Evolutionary conservation across 2,888 invertebrate genomes (phyloP).

Genomic region (Sarcophaga carnaria): DNA sequence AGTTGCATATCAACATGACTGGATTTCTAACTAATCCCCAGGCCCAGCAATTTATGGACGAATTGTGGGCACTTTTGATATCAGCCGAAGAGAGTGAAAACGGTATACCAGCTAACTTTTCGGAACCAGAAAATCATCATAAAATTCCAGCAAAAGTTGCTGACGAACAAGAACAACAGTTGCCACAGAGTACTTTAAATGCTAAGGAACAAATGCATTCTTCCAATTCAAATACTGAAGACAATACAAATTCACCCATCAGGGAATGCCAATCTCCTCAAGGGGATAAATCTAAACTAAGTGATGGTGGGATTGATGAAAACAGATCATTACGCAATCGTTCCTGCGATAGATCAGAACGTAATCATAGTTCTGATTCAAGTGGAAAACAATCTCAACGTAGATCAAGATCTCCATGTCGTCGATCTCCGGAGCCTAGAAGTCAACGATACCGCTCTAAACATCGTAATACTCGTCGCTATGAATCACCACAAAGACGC

Average conservation of each 20-base stretch:
- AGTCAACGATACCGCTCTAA: conserved; percentile 72
- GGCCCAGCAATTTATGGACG: conserved; percentile 98
- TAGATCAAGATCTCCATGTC: conserved; percentile 73
- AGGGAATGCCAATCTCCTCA: conserved; percentile 56
- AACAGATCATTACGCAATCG: conserved; percentile 77
- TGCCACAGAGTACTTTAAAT: conserved; percentile 70
- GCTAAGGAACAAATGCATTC: conserved; percentile 75
- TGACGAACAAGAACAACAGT: conserved; percentile 73
- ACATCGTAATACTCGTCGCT: conserved; percentile 73
- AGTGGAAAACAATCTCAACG: conserved; percentile 64
- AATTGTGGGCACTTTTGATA: conserved; percentile 96
- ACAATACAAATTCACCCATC: conserved; percentile 60
- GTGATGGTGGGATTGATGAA: conserved; percentile 70
- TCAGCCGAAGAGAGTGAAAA: conserved; percentile 97
- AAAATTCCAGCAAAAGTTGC: conserved; percentile 92
- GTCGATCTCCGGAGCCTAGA: conserved; percentile 73
- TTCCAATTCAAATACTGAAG: conserved; percentile 73
- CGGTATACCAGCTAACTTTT: conserved; percentile 96
- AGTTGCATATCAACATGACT: conserved; percentile 99
- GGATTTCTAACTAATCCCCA: conserved; percentile 99
- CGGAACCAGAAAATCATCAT: conserved; percentile 98
- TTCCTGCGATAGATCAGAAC: conserved; percentile 74
- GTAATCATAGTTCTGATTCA: conserved; percentile 75
- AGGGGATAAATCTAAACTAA: conserved; percentile 72
- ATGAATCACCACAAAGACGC: conserved; percentile 71